phyloP scores from a whole-genome alignment of 2,797 vertebrate species.

The Pantherophis alleghaniensis region DNA sequence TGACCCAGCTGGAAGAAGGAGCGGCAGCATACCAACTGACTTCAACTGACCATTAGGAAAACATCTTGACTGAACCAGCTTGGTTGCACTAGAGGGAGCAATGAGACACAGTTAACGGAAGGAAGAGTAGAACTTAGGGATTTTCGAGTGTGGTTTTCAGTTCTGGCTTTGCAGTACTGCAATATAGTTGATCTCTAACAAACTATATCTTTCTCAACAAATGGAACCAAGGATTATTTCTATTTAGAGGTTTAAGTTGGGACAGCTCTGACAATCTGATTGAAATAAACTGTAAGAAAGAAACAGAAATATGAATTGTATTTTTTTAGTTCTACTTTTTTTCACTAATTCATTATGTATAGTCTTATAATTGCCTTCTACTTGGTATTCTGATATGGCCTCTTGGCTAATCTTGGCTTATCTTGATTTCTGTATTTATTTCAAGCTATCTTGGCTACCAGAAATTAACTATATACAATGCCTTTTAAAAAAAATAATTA shows the following conservation, averaged over 20 bases:
- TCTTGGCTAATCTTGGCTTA: neutral
- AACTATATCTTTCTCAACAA: too few relatives aligned
- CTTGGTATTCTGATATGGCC: neutral
- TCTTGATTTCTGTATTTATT: neutral
- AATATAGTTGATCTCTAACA: neutral
- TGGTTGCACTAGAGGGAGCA: neutral
- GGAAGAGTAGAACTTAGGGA: neutral
- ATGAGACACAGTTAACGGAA: neutral
- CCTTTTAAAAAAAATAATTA: accelerated
- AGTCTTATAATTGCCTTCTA: neutral
- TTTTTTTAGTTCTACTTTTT: neutral
- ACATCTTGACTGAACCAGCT: neutral
- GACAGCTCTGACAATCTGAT: neutral
- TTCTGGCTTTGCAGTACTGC: neutral
- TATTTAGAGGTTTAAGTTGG: too few relatives aligned
- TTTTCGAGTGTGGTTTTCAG: neutral
- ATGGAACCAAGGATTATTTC: too few relatives aligned
- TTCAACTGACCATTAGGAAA: neutral
- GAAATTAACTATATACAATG: neutral
- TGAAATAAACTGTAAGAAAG: neutral
- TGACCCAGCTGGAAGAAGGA: neutral
- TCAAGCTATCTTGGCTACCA: neutral
- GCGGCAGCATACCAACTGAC: neutral
- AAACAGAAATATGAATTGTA: neutral
- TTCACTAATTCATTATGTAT: neutral